Conservation (phyloP, 2,113 vertebrate species). For the Pollachius pollachius region DNA sequence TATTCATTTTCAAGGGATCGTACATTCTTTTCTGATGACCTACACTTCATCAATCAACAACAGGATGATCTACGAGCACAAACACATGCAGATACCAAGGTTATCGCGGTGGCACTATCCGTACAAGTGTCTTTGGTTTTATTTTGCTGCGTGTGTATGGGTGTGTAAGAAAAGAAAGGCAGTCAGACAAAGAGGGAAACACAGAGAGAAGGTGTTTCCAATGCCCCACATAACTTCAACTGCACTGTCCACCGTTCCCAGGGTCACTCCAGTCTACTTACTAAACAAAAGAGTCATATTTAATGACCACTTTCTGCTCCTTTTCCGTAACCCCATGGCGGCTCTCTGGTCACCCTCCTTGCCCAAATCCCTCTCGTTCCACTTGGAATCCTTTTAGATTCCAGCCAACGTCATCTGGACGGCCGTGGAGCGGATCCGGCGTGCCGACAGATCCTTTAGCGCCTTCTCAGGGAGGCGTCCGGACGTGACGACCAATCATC, state of each 20-base stretch:
- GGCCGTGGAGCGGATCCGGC: background rate
- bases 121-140: no score
- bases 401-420: background rate
- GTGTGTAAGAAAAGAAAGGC: no score
- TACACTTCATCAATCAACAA: background rate
- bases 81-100: background rate
- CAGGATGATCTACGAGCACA: background rate
- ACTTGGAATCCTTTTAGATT: background rate
- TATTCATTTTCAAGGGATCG: background rate
- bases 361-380: no score
- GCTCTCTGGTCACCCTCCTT: no score
- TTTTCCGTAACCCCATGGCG: background rate
- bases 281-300: no score
- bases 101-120: no score
- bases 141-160: no score
- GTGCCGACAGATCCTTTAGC: conserved; percentile 9
- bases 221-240: no score
- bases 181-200: conserved; percentile 4
- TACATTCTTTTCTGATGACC: background rate
- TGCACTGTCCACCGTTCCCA: no score
- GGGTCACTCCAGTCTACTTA: no score
- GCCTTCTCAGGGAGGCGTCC: conserved; percentile 13
- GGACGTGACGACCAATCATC: conserved; percentile 23
- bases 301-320: background rate
- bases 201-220: background rate